Base-by-base conservation (phyloP, 2,797 vertebrate species). In the Brachymystax lenok region DNA sequence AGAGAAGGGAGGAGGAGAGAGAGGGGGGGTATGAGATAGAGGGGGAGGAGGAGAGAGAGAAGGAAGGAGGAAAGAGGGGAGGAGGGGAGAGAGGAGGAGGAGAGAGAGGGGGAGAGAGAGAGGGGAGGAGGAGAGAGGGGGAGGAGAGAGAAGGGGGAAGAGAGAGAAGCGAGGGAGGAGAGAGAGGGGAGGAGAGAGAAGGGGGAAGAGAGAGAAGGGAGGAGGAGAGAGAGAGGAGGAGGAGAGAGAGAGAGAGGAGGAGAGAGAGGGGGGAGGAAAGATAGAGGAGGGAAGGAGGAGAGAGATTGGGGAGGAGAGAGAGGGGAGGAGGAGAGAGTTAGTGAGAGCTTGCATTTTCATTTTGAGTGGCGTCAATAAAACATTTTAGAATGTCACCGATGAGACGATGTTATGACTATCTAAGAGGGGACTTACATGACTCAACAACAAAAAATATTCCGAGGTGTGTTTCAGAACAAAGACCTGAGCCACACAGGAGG, bases 11-110 rank as follows among this genome's bases (percentile, higher is more conserved):
- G 3, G 14, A 7, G 6, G 24, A 2, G n/a, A n/a, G n/a, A n/a
- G n/a, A n/a, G n/a, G n/a, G n/a, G n/a, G n/a, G n/a, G n/a, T n/a
- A n/a, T n/a, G n/a, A n/a, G n/a, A n/a, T n/a, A n/a, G n/a, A n/a
- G n/a, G n/a, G 80, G 63, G 80, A 74, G 78, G 0, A 35, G 85
- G 82, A 82, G 16, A 19, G 40, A 6, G 46, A 12, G 69, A 59
- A 59, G 19, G 74, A 33, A 0, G 16, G 79, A n/a, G 72, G n/a
- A 35, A 27, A 19, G 1, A 7, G 28, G 1, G 59, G 16, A 19
- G 0, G 12, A 13, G 17, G 1, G n/a, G 3, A 14, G 8, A 1
- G 4, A 27, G 6, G 27, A 4, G 30, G 0, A 0, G 30, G 4
- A 4, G 4, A 4, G 3, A 4, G 33, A 0, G 5, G 5, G 5